Conservation (phyloP, 92 coral and sea anemone species). For the Nematostella vectensis region DNA sequence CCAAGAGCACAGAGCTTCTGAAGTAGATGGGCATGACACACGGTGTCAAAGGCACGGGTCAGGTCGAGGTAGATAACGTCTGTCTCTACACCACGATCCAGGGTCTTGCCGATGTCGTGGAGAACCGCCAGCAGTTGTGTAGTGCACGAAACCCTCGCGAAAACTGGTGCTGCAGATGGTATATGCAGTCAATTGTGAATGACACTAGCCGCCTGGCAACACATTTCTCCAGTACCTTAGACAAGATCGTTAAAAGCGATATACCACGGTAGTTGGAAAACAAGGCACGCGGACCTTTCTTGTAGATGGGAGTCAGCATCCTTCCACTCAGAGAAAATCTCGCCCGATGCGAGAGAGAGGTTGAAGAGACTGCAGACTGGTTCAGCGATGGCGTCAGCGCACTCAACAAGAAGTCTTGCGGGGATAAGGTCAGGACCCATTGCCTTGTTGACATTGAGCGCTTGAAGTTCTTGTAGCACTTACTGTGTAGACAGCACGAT, state of each 20-base stretch:
- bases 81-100: conserved; percentile 26
- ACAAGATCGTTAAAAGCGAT: background rate
- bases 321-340: conserved; percentile 15
- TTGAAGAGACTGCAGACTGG: background rate
- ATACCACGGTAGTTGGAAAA: conserved; percentile 24
- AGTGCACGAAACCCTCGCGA: conserved; percentile 12
- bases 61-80: conserved; percentile 39
- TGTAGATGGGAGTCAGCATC: conserved; percentile 15
- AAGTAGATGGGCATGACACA: conserved; percentile 15
- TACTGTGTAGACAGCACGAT: conserved; percentile 9
- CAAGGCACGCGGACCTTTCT: conserved; percentile 15
- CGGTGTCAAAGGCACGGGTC: conserved; percentile 34
- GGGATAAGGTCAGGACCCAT: conserved; percentile 13
- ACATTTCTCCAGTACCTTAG: conserved; percentile 25
- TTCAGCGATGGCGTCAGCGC: conserved; percentile 9
- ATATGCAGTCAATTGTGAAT: conserved; percentile 6
- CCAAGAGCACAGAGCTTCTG: conserved; percentile 10
- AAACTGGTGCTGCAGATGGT: conserved; percentile 19
- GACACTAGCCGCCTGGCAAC: conserved; percentile 12
- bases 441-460: conserved; percentile 8
- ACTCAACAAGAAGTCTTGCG: conserved; percentile 17
- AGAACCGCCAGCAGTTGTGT: conserved; percentile 25
- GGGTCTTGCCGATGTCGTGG: conserved; percentile 28
- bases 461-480: conserved; percentile 15
- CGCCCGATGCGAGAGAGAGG: background rate